These are phyloP conservation scores for Oostethus manadensis DNA, from an alignment of 2,113 vertebrate genomes.

Conservation along the genomic window DNA sequence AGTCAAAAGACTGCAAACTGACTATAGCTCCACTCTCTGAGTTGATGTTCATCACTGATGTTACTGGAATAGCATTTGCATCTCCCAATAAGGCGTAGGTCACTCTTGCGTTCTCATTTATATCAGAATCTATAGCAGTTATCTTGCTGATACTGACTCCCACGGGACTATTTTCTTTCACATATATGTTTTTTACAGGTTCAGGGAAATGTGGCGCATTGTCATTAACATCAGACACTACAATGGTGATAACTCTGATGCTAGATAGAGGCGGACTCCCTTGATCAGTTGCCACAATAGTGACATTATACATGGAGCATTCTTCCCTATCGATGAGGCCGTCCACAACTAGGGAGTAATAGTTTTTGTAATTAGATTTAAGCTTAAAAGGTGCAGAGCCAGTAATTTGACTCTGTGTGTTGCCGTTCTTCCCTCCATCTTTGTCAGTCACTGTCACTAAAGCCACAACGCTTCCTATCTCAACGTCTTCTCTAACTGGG, in stretches of 20 bases:
- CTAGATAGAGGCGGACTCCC: constrained; percentile 75
- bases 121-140: constrained; percentile 77
- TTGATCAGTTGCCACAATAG: constrained; percentile 73
- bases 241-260: constrained; percentile 61
- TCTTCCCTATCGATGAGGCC: constrained; percentile 74
- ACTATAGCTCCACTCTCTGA: constrained; percentile 50
- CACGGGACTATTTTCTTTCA: constrained; percentile 79
- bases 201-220: constrained; percentile 78
- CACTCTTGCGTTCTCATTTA: constrained; percentile 72
- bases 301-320: constrained; percentile 71
- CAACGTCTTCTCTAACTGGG: constrained; percentile 73
- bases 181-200: constrained; percentile 64
- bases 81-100: constrained; percentile 36
- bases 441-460: constrained; percentile 78
- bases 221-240: constrained; percentile 84
- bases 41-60: constrained; percentile 40
- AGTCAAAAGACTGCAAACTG: constrained; percentile 53
- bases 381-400: constrained; percentile 55
- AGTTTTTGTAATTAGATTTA: constrained; percentile 66
- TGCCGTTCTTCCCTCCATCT: constrained; percentile 64
- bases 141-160: constrained; percentile 68
- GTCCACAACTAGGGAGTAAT: constrained; percentile 77
- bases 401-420: constrained; percentile 27
- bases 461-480: constrained; percentile 77
- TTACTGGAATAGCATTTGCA: constrained; percentile 15